Evolutionary conservation across 2,113 vertebrate species (phyloP).

Genomic region (Geococcyx californianus): DNA sequence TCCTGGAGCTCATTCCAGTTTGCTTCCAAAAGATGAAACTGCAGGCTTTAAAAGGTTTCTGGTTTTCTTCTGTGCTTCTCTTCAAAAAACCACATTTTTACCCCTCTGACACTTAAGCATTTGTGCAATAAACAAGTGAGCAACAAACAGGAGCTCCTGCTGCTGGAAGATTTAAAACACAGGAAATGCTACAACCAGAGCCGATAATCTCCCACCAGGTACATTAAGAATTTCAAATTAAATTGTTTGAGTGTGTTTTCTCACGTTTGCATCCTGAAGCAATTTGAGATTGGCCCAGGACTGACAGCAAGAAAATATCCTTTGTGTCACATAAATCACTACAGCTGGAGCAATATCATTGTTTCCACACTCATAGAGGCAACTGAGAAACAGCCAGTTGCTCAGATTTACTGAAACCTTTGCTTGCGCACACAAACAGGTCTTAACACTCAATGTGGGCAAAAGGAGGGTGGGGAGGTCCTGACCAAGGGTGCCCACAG

Average conservation of each 20-base stretch:
- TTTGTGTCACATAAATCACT: conserved; percentile 36
- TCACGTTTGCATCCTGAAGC: conserved; percentile 16
- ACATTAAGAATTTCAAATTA: conserved; percentile 28
- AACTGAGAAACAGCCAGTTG: conserved; percentile 35
- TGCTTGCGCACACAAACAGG: neutral
- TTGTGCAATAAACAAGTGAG: conserved; percentile 20
- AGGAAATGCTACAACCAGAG: neutral
- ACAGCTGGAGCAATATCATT: conserved; percentile 56
- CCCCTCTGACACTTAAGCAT: neutral
- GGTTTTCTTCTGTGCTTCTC: neutral
- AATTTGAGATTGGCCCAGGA: conserved; percentile 29
- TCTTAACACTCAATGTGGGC: neutral
- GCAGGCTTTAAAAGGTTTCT: neutral
- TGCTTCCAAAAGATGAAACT: neutral
- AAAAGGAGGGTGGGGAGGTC: neutral
- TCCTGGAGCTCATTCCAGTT: neutral
- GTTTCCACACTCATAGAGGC: neutral
- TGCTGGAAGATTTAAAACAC: neutral
- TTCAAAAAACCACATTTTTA: neutral
- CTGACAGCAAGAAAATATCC: conserved; percentile 41
- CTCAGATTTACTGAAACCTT: neutral
- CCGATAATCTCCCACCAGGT: conserved; percentile 43
- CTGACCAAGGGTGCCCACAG: too few relatives aligned
- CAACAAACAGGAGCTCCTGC: neutral
- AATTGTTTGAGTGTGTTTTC: conserved; percentile 19